Evolutionary conservation across 92 coral and sea anemone species (phyloP), one percentile per base, ranked within the genome.

Genomic region (Paragorgia papillata): DNA sequence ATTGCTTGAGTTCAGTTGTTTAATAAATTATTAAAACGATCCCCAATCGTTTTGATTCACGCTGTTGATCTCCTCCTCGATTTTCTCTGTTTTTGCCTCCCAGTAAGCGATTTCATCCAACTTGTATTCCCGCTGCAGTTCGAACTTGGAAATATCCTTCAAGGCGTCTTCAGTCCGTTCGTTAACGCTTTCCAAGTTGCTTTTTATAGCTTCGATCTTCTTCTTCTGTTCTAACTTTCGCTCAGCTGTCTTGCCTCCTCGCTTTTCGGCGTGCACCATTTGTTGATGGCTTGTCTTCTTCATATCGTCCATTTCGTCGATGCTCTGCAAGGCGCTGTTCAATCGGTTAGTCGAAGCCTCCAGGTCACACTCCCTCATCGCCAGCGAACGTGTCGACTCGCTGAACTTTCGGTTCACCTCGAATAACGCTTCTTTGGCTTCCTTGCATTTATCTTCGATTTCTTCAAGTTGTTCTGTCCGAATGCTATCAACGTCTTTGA

Each of bases 371-470:
- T 71, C 78, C 57, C 49, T 53, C 63, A 51, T 53, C 25, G 78
- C 62, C 49, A 71, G 35, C 13, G 51, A 71, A 48, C 78, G 64
- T 9, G 78, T 71, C 5, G 78, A 57, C 41, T 71, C 78, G 32
- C 64, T 71, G 41, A 71, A 71, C 57, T 71, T 71, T 51, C 78
- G 48, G 32, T 71, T 51, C 40, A 31, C 57, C 35, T 71, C 78
- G 26, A 53, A 71, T n/a, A 71, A 43, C 21, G 31, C 0, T 51
- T 71, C 78, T 54, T 71, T 71, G 1, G 78, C 78, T 29, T 71
- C 48, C 27, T 51, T 33, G 50, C 78, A 71, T 22, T 71, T 71
- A 18, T 71, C 78, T 35, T 71, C 78, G 21, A 71, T 9, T 32
- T 53, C 78, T 30, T 71, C 78, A 9, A 71, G 48, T 19, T 71